phyloP scores from a whole-genome alignment of 1,140 invertebrate species.

The Cardiocondyla obscurior region DNA sequence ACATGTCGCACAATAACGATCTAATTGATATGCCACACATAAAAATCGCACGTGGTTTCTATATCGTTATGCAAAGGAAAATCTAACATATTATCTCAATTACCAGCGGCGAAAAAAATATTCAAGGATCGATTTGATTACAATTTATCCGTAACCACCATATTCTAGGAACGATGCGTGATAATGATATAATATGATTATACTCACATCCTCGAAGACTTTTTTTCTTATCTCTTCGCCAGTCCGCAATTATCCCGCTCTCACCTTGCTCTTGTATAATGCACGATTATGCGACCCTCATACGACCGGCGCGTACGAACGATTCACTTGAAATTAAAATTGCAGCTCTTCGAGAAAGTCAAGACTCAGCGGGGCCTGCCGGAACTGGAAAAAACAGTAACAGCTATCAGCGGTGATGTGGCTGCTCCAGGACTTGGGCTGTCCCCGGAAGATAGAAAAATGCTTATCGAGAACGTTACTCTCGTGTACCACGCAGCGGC shows the following conservation, averaged over 20 bases:
- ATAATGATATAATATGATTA: not conserved
- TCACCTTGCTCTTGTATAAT: not conserved
- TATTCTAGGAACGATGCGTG: not conserved
- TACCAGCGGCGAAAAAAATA: not conserved
- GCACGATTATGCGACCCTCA: not conserved
- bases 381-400: conserved; percentile 87
- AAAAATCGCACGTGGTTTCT: too few relatives aligned
- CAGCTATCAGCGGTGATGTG: conserved; percentile 92
- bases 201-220: not conserved
- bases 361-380: conserved; percentile 85
- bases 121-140: not conserved
- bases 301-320: not conserved
- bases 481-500: conserved; percentile 97
- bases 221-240: not conserved
- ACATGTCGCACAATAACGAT: too few relatives aligned
- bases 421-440: conserved; percentile 90
- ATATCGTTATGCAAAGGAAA: not conserved
- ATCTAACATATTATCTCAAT: not conserved
- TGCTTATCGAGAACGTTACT: conserved; percentile 88
- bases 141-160: not conserved
- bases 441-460: conserved; percentile 87
- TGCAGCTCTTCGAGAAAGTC: conserved; percentile 91
- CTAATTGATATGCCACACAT: too few relatives aligned
- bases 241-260: not conserved
- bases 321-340: conserved; percentile 47